These are phyloP conservation scores for Arrhamphus sclerolepis DNA, from an alignment of 2,797 vertebrate species.

Conservation along the genomic window DNA sequence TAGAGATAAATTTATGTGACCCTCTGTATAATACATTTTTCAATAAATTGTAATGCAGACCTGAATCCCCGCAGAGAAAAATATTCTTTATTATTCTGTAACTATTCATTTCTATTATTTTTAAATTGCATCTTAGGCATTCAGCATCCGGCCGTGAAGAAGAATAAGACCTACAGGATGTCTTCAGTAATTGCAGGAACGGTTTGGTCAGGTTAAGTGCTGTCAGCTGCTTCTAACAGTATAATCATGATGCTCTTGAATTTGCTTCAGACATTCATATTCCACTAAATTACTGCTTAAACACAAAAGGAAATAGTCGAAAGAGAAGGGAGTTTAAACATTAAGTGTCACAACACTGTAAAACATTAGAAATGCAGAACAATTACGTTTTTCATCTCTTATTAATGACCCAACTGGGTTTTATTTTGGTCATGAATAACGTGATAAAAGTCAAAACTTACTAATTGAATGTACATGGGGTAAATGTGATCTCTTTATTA, in stretches of 20 bases:
- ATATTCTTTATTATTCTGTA: not conserved
- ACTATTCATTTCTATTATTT: not conserved
- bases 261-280: constrained; percentile 12
- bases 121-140: not conserved
- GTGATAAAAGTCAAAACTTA: too few species aligned
- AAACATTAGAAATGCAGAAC: constrained; percentile 18
- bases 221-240: constrained; percentile 3
- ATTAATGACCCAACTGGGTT: constrained; percentile 7
- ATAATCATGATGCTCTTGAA: constrained; percentile 21
- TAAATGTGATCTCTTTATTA: too few species aligned
- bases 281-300: constrained; percentile 7
- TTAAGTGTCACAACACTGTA: not conserved
- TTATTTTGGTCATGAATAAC: constrained; percentile 24
- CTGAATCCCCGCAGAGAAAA: constrained; percentile 4
- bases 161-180: not conserved
- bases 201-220: constrained; percentile 23
- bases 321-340: not conserved
- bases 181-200: constrained; percentile 24
- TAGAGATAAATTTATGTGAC: too few species aligned
- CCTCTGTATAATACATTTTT: too few species aligned
- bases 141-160: not conserved
- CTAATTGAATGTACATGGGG: too few species aligned
- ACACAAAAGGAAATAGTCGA: not conserved
- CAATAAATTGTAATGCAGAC: not conserved
- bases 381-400: constrained; percentile 9